Conservation (phyloP, 1,140 invertebrate genomes). For the Chironomus striatipennis region DNA sequence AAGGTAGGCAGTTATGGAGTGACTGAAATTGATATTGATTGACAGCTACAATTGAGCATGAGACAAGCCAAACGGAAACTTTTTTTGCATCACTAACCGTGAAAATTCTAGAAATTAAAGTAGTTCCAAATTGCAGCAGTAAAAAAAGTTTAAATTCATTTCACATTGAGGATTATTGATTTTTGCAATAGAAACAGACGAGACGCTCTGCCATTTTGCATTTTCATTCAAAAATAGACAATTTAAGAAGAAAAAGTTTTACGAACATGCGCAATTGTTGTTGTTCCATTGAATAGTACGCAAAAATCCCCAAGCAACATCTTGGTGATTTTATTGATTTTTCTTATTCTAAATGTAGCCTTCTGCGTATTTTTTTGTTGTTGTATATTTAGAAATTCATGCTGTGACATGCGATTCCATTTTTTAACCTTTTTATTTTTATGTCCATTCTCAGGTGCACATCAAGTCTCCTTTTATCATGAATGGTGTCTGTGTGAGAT, state of each 20-base stretch:
- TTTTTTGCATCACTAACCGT: background rate
- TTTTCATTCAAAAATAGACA: background rate
- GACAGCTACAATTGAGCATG: background rate
- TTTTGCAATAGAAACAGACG: background rate
- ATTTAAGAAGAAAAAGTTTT: background rate
- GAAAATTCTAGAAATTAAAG: background rate
- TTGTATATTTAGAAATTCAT: background rate
- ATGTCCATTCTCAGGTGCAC: slow-evolving; percentile 50
- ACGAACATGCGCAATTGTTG: background rate
- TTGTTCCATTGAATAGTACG: background rate
- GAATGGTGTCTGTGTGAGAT: slow-evolving; percentile 95
- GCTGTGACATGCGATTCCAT: too few relatives aligned
- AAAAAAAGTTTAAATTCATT: background rate
- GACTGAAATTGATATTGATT: background rate
- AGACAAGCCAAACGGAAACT: background rate
- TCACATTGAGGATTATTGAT: background rate
- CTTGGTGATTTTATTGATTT: too few relatives aligned
- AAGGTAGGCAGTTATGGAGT: too few relatives aligned
- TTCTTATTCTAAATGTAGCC: background rate
- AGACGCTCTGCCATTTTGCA: background rate
- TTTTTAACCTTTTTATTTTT: too few relatives aligned
- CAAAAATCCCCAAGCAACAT: background rate
- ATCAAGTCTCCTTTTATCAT: slow-evolving; percentile 90
- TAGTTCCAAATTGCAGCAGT: background rate
- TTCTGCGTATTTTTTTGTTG: background rate